Base-by-base conservation (phyloP, 2,888 invertebrate species). In the Andricus curvator region DNA sequence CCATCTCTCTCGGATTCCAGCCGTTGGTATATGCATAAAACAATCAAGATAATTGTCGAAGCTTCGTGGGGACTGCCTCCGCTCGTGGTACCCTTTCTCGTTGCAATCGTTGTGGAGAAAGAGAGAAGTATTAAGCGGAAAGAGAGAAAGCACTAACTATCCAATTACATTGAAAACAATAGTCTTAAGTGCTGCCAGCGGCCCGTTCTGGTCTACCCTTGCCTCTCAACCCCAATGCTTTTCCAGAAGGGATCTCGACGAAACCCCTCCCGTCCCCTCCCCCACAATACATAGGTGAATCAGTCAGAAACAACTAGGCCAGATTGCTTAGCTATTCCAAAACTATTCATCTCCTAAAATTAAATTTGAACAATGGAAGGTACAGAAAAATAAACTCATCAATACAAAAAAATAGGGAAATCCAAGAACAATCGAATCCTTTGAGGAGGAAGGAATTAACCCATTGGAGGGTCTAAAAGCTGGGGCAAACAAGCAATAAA, bases 121-220 rank as follows among this genome's bases (percentile, higher is more conserved):
- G 81, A 65, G 81, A 85, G 67, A 78, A 29, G n/a, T 25, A n/a
- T 33, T 13, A n/a, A 74, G 33, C 20, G 51, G 82, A 79, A 78
- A 74, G 79, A 78, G 67, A 74, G 81, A 82, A 82, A 81, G 83
- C 84, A 84, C 83, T 83, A 84, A 91, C 92, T 92, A 93, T 93
- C 93, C 93, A 93, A 93, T 93, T 93, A 93, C 93, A 93, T 92
- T 92, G 93, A 93, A 93, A 93, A 93, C 93, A 93, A 93, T 93
- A 93, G 93, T 93, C 92, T 93, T 93, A 93, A 93, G 93, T 93
- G 93, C 93, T 91, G 89, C 86, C 89, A 87, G 89, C 88, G 89
- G 89, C 89, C 86, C 88, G 86, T 86, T 87, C 88, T 84, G 86
- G 70, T 86, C 85, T 80, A 85, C 85, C 85, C 85, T 84, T 81